Evolutionary conservation across 1,140 invertebrate species (phyloP).

Genomic region (Trichonephila clavipes): DNA sequence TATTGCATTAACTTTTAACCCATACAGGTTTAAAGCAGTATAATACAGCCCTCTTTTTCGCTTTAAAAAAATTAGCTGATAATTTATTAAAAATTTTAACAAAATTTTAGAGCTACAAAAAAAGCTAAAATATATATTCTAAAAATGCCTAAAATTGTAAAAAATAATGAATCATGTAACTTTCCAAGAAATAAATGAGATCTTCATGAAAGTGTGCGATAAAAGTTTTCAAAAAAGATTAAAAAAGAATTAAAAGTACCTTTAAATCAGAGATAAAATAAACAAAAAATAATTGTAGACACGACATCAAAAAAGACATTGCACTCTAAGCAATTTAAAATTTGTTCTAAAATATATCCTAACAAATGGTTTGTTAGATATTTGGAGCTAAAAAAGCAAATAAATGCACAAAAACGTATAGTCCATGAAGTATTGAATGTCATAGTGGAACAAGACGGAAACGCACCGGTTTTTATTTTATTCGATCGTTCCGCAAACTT

Average conservation of each 20-base stretch:
- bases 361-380: background rate
- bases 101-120: background rate
- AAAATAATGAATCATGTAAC: background rate
- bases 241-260: background rate
- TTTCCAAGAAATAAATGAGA: constrained; percentile 14
- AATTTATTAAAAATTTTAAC: background rate
- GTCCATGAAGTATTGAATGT: background rate
- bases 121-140: background rate
- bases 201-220: background rate
- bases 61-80: no score
- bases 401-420: background rate
- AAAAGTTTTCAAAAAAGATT: background rate
- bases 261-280: constrained; percentile 7
- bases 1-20: no score
- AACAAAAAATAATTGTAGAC: background rate
- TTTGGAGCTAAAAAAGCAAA: background rate
- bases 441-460: background rate
- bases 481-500: background rate
- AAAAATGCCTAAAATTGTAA: background rate
- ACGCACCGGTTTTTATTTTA: background rate
- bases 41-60: no score
- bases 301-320: background rate
- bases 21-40: no score
- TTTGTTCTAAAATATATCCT: background rate
- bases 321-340: background rate